Conservation (phyloP, 2,797 vertebrate genomes). For the Prunella strophiata region DNA sequence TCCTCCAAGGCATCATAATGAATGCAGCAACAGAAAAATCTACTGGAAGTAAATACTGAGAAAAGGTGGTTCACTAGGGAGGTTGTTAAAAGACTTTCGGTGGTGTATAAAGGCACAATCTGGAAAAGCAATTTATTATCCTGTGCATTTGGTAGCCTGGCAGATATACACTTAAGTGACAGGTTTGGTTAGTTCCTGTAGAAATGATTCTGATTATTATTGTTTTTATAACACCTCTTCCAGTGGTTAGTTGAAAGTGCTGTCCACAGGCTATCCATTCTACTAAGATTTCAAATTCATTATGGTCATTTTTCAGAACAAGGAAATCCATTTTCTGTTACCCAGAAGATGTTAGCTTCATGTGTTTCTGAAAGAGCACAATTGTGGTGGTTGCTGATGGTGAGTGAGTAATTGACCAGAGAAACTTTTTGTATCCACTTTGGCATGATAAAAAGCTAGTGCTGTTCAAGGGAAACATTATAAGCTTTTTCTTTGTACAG, state of each 20-base stretch:
- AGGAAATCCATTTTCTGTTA: constrained; percentile 51
- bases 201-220: constrained; percentile 13
- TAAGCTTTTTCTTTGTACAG: constrained; percentile 7
- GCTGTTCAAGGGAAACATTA: constrained; percentile 32
- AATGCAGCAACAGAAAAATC: not conserved
- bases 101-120: not conserved
- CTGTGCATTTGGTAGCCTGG: not conserved
- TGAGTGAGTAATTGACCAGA: constrained; percentile 46
- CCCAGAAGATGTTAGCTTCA: not conserved
- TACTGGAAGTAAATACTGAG: not conserved
- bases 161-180: not conserved
- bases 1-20: not conserved
- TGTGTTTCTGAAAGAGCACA: constrained; percentile 22
- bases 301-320: constrained; percentile 40
- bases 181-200: not conserved
- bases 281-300: constrained; percentile 44
- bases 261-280: constrained; percentile 15
- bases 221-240: constrained; percentile 23
- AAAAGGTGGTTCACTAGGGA: not conserved
- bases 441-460: not conserved
- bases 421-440: constrained; percentile 36
- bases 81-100: not conserved
- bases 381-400: not conserved
- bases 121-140: not conserved
- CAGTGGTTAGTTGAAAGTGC: constrained; percentile 13